These are phyloP conservation scores for Drosophila azteca DNA, from an alignment of 1,140 invertebrate genomes.

Conservation along the genomic window DNA sequence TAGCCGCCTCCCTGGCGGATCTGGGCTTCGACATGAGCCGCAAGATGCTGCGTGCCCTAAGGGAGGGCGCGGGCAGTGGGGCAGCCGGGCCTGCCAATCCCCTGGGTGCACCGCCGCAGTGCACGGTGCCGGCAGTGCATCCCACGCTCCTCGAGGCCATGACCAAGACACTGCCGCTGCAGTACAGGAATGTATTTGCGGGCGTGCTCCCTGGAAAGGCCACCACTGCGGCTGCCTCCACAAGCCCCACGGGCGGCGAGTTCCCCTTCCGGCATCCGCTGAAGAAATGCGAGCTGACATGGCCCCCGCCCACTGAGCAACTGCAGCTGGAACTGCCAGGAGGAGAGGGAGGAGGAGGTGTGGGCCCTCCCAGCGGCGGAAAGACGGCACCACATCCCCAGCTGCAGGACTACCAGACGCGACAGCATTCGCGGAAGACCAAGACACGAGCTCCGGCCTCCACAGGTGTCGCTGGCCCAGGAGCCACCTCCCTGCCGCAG, in stretches of 20 bases:
- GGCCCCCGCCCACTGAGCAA: constrained; percentile 52
- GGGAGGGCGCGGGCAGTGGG: constrained; percentile 52
- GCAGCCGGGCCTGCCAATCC: constrained; percentile 60
- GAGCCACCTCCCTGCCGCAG: constrained; percentile 82
- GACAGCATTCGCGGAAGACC: constrained; percentile 79
- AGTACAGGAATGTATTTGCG: constrained; percentile 84
- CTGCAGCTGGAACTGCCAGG: constrained; percentile 40
- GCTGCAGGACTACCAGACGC: constrained; percentile 68
- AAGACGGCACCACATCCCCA: constrained; percentile 35
- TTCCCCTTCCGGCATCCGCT: constrained; percentile 84
- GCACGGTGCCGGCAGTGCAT: constrained; percentile 86
- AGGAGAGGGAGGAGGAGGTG: no score
- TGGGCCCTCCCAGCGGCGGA: no score
- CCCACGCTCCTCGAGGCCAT: constrained; percentile 89
- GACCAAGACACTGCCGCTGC: constrained; percentile 86
- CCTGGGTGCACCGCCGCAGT: constrained; percentile 45
- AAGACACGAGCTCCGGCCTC: constrained; percentile 40
- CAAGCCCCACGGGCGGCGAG: constrained; percentile 75
- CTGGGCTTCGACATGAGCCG: constrained; percentile 72
- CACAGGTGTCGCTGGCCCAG: constrained; percentile 31
- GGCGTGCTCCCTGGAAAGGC: constrained; percentile 29
- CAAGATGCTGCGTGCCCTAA: constrained; percentile 67
- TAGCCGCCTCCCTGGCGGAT: constrained; percentile 69
- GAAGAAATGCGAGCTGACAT: constrained; percentile 59
- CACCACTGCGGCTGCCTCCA: constrained; percentile 31